Conservation (phyloP, 2,888 invertebrate species). For the Lochmaea crataegi region DNA sequence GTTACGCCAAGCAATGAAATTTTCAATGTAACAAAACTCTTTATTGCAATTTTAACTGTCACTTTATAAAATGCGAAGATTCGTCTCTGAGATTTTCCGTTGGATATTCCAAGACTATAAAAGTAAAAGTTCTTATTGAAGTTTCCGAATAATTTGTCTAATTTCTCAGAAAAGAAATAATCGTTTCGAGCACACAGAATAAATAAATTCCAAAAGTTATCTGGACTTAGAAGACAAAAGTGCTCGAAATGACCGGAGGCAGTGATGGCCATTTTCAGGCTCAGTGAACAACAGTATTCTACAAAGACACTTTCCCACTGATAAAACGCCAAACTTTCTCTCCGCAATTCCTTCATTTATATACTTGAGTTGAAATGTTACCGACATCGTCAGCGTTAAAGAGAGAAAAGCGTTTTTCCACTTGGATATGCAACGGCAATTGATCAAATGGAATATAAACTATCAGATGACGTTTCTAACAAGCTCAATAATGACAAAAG, state of each 20-base stretch:
- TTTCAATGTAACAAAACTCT: no score
- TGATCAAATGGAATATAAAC: slow-evolving; percentile 18
- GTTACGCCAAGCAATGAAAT: no score
- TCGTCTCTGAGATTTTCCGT: no score
- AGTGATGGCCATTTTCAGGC: slow-evolving; percentile 58
- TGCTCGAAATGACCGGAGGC: slow-evolving; percentile 57
- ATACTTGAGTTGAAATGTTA: slow-evolving; percentile 30
- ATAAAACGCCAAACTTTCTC: slow-evolving; percentile 39
- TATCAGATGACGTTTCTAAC: slow-evolving; percentile 1
- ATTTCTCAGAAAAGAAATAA: slow-evolving; percentile 38
- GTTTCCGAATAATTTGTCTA: slow-evolving; percentile 28
- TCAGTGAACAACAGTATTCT: slow-evolving; percentile 55
- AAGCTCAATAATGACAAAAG: not conserved
- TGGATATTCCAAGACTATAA: not conserved
- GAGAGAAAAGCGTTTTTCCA: slow-evolving; percentile 22
- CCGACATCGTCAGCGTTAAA: slow-evolving; percentile 20
- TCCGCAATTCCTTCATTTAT: slow-evolving; percentile 33
- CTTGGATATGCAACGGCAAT: slow-evolving; percentile 19
- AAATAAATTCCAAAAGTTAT: slow-evolving; percentile 47
- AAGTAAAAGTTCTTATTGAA: slow-evolving; percentile 19
- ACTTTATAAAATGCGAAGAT: no score
- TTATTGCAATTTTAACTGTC: no score
- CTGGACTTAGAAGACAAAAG: slow-evolving; percentile 45
- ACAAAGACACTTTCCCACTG: slow-evolving; percentile 42
- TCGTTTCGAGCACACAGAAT: slow-evolving; percentile 42